phyloP scores from a whole-genome alignment of 1,140 invertebrate genomes.

The Archivesica marissinica region DNA sequence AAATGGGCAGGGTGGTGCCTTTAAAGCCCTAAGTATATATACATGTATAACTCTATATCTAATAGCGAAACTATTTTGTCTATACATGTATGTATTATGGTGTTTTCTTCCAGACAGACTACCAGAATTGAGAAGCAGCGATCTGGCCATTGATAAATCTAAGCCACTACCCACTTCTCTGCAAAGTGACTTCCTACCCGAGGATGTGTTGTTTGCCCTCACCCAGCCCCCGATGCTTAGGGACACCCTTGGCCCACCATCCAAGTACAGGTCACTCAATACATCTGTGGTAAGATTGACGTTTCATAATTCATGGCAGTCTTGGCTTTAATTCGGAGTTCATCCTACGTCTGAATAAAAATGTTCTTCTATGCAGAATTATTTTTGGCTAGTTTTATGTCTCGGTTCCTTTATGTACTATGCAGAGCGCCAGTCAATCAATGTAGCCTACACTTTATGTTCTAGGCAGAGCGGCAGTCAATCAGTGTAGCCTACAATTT shows the following conservation, averaged over 20 bases:
- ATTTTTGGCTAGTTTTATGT: too few species aligned
- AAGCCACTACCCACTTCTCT: conserved; percentile 81
- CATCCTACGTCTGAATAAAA: too few species aligned
- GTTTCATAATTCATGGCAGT: too few species aligned
- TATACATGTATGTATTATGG: too few species aligned
- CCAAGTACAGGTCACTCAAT: conserved; percentile 73
- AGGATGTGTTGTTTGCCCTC: conserved; percentile 82
- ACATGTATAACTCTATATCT: not conserved
- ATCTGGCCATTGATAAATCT: conserved; percentile 71
- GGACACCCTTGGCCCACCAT: conserved; percentile 80
- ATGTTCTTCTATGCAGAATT: too few species aligned
- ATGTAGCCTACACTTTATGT: too few species aligned
- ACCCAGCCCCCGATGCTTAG: conserved; percentile 78
- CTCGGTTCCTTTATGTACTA: too few species aligned
- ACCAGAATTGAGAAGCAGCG: conserved; percentile 74
- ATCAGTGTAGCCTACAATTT: too few species aligned
- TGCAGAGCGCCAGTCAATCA: too few species aligned
- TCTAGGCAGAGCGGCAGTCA: too few species aligned
- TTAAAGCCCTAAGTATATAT: not conserved
- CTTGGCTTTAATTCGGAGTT: too few species aligned
- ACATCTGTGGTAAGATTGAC: conserved; percentile 72
- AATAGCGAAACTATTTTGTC: not conserved
- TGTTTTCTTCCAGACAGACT: conserved; percentile 66
- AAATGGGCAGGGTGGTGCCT: not conserved
- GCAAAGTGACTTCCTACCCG: conserved; percentile 82